Base-by-base conservation (phyloP, 2,888 invertebrate species). In the Griposia aprilina region DNA sequence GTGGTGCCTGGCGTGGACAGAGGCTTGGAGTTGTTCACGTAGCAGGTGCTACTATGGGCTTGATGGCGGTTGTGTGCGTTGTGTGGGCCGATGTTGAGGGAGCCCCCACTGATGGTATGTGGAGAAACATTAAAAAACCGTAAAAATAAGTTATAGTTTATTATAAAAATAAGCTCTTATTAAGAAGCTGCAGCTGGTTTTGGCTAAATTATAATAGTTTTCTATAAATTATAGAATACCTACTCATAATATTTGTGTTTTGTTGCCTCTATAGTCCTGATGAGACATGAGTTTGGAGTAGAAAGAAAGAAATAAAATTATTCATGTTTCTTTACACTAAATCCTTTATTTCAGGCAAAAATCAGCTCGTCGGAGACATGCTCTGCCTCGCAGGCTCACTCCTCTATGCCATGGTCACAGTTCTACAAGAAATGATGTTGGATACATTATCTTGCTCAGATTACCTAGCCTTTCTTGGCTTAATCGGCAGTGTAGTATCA, bases 11-110 rank as follows among this genome's bases (percentile, higher is more conserved):
- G 94, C 96, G 98, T 45, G 98, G 98, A 13, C 98, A 98, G 80
- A 96, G 98, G 84, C 98, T 98, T 83, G 97, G 98, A 71, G 97
- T 98, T 90, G 97, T 97, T 5, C 98, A 99, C 91, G 98, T 98
- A 52, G 97, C 98, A 2, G 99, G 98, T 1, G 98, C 98, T 36
- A 98, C 98, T 20, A 96, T 98, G 78, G 98, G 98, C 83, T 97
- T 99, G 8, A 97, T 98, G 96, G 99, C 98, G 0, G 98, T 98
- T 36, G 98, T 98, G 17, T 98, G 98, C 88, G 97, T 99, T 20
- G 98, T 99, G 10, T 98, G 98, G 97, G 98, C 98, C 41, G 98
- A 99, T 94, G 98, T 98, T 45, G 97, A 98, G 87, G 97, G 98
- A 69, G 97, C 97, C 68, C 98, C 97, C 90, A 97, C 97, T 91